Base-by-base conservation (phyloP, 2,797 vertebrate genomes). In the Labeo calbasu region DNA sequence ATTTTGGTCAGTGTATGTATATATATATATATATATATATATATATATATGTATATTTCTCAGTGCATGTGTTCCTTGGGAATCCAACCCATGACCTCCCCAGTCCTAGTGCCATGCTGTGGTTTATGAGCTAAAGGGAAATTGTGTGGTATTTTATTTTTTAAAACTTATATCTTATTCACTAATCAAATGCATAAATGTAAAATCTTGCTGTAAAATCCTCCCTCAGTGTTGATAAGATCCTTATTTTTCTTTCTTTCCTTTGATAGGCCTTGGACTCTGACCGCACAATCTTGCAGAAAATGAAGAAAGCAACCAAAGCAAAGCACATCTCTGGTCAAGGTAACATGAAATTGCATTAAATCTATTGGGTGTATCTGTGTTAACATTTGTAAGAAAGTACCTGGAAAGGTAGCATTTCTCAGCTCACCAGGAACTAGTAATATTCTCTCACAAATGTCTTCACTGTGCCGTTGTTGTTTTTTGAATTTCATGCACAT, bases 241-340 rank as follows among this genome's bases (percentile, higher is more conserved):
- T 19, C 19, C 3, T 59, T 23, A 6, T 63, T 53, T 17, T 23
- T 2, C 9, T 12, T 77, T 23, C 6, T 13, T 85, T 88, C 65
- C 28, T 79, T 87, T 84, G 84, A 48, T 77, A 96, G 95, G 92
- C 90, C 76, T 89, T 97, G 91, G 96, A 96, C 88, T 93, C 93
- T 1, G 94, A 96, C 89, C 91, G 94, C 55, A 87, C 93, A 83
- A 91, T 96, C 53, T 73, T 96, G 85, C 95, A 96, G 92, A 96
- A 96, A 89, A 96, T 96, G 95, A 97, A 94, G 91, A 96, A 96
- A 93, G 93, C 95, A 68, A 92, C 93, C 40, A 97, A 96, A 93
- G 92, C 94, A 11, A 95, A 95, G 88, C 93, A 95, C 71, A 85
- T 88, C 63, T 94, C 95, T 81, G 95, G 96, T 84, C 95, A 96